Conservation (phyloP, 2,888 invertebrate species). For the Sarcophaga rosellei region DNA sequence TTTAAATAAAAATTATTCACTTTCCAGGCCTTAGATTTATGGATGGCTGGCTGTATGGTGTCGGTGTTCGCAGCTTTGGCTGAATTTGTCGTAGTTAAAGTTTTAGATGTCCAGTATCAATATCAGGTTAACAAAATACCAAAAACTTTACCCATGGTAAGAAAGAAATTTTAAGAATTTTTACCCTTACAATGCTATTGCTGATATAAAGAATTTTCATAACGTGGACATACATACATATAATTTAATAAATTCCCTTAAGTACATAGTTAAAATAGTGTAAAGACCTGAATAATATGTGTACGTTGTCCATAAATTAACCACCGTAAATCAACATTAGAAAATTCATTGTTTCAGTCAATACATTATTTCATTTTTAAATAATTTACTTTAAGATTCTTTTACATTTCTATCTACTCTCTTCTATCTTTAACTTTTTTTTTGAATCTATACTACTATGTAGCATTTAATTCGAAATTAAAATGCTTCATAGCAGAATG, state of each 20-base stretch:
- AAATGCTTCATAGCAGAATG: too few relatives aligned
- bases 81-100: slow-evolving; percentile 92
- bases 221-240: not conserved
- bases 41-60: slow-evolving; percentile 95
- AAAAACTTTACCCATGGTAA: slow-evolving; percentile 81
- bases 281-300: too few relatives aligned
- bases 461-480: not conserved
- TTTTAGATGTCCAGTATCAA: slow-evolving; percentile 89
- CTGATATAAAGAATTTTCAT: not conserved
- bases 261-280: not conserved
- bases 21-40: slow-evolving; percentile 88
- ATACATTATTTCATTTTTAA: not conserved
- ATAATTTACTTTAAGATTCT: slow-evolving; percentile 10
- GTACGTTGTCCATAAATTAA: too few relatives aligned
- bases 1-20: too few relatives aligned
- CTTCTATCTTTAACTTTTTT: not conserved
- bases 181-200: not conserved
- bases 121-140: slow-evolving; percentile 83
- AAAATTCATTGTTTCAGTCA: not conserved
- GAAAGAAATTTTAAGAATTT: slow-evolving; percentile 45
- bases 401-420: not conserved
- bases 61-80: slow-evolving; percentile 92
- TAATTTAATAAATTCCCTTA: slow-evolving; percentile 10
- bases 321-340: not conserved
- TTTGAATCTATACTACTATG: not conserved